Evolutionary conservation across 2,888 invertebrate genomes (phyloP).

Genomic region (Eupithecia centaureata): DNA sequence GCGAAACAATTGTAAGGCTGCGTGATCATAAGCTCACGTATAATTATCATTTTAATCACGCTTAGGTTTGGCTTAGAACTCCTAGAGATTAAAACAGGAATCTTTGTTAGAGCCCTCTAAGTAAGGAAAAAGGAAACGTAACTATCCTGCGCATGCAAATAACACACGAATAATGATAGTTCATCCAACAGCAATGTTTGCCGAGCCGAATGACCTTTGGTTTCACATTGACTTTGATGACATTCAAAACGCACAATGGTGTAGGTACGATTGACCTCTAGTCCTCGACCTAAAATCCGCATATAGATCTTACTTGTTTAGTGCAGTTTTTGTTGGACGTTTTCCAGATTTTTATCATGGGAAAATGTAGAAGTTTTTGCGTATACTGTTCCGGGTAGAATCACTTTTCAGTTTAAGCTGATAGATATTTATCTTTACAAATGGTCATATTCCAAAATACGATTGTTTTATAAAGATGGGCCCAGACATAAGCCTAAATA

Average conservation of each 20-base stretch:
- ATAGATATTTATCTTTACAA: background rate
- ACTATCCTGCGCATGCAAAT: background rate
- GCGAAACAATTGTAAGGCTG: conserved; percentile 48
- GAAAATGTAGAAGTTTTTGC: background rate
- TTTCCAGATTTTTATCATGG: background rate
- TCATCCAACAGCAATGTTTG: background rate
- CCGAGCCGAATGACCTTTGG: background rate
- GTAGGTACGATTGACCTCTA: background rate
- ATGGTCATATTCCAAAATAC: background rate
- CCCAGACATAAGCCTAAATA: background rate
- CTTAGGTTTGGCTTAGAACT: background rate
- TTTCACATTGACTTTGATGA: conserved; percentile 3
- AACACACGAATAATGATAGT: background rate
- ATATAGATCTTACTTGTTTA: background rate
- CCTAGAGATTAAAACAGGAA: background rate
- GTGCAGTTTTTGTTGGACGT: background rate
- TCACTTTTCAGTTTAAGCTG: background rate
- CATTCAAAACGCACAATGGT: background rate
- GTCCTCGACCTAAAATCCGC: background rate
- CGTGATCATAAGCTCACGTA: conserved; percentile 32
- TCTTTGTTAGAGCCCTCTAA: background rate
- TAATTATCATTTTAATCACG: background rate
- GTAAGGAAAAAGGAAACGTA: background rate
- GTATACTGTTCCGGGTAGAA: background rate
- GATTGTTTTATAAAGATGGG: background rate